These are phyloP conservation scores for Isotomurus palustris DNA, from an alignment of 2,888 invertebrate genomes.

Conservation along the genomic window DNA sequence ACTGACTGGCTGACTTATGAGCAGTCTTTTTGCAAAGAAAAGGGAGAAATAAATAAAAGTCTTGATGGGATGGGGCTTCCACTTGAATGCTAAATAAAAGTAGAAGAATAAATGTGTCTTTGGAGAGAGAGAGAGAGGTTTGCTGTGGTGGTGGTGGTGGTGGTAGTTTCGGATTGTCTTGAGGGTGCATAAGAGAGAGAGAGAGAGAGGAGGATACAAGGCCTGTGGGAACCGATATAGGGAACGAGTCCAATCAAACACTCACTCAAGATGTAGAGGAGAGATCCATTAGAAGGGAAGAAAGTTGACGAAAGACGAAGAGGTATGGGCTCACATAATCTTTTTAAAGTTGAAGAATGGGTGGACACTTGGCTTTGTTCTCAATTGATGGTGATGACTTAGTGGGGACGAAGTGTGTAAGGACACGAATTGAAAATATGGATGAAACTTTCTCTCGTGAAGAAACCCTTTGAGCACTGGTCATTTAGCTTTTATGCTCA, in stretches of 20 bases:
- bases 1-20: constrained; percentile 2
- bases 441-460: background rate
- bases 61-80: background rate
- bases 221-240: no score
- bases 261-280: background rate
- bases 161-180: background rate
- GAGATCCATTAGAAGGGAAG: no score
- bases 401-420: background rate
- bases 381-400: background rate
- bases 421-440: no score
- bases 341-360: no score
- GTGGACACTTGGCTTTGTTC: no score
- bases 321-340: no score
- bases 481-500: constrained; percentile 29
- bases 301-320: no score
- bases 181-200: no score
- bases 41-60: constrained; percentile 7
- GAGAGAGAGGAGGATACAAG: no score
- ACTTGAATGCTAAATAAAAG: background rate
- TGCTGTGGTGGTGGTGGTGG: background rate
- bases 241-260: no score
- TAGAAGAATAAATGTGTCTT: background rate
- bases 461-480: constrained; percentile 12
- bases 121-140: background rate
- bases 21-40: background rate